Evolutionary conservation across 2,113 vertebrate species (phyloP), one percentile per base, ranked within the genome.

Genomic region (Mola mola): DNA sequence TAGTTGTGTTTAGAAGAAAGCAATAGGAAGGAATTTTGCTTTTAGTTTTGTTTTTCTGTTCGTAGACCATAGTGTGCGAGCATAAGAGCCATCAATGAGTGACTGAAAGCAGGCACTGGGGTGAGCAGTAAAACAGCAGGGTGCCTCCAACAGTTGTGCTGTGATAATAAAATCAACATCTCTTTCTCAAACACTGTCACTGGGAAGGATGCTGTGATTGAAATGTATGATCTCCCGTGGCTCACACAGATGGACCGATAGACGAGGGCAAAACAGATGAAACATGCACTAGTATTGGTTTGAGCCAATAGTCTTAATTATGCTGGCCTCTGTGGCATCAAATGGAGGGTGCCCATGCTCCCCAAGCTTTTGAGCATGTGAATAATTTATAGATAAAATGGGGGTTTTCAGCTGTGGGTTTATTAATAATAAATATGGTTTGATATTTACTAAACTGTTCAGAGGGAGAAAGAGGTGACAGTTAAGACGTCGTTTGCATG

Each of bases 371-470:
- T 84, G 66, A 82, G 77, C 4, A 25, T 58, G 58, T 91, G 57
- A 90, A 92, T 91, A 81, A 91, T 92, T 90, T 41, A 91, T 85
- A 49, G 38, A 75, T 78, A 80, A 84, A 89, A 88, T 69, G 65
- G 77, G 80, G 60, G 21, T 72, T 86, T 90, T 87, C 77, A 80
- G 71, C 72, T 79, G 76, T 70, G 73, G 85, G 78, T 85, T 89
- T 90, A 90, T 92, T 92, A 91, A 92, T 91, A 91, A 92, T 91
- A 84, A 83, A 92, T 91, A 83, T 71, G 72, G 81, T 90, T 90
- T 91, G 90, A 93, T 93, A 93, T 92, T 90, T 93, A 92, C 90
- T 92, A 92, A 92, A 93, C 88, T 90, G 87, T 88, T 91, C 78
- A 61, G 66, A 64, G 84, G 67, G 79, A 88, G 79, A 88, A 88